Evolutionary conservation across 2,797 vertebrate species (phyloP).

Genomic region (Xenopus petersii): DNA sequence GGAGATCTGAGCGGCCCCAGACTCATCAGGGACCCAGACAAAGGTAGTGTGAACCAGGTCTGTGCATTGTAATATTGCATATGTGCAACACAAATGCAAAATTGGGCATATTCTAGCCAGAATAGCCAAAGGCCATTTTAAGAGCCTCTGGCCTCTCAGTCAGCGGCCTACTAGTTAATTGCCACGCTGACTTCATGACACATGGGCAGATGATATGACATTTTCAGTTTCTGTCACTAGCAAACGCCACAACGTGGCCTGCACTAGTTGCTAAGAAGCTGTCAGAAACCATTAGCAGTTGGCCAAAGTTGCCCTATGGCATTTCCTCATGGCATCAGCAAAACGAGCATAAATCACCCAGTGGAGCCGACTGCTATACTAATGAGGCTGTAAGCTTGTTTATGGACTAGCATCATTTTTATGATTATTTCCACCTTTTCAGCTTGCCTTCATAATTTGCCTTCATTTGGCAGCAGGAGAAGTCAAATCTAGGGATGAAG

Average conservation of each 20-base stretch:
- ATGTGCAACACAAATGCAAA: constrained; percentile 65
- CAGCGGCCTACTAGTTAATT: constrained; percentile 97
- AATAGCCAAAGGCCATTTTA: constrained; percentile 91
- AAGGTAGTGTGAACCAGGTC: constrained; percentile 53
- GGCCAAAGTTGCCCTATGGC: constrained; percentile 91
- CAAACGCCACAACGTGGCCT: constrained; percentile 74
- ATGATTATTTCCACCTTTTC: constrained; percentile 93
- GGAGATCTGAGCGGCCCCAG: constrained; percentile 39
- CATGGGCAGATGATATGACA: constrained; percentile 88
- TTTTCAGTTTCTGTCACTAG: constrained; percentile 85
- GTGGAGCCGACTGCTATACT: constrained; percentile 86
- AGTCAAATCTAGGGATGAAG: constrained; percentile 70
- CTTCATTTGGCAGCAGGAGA: constrained; percentile 74
- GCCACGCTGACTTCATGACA: constrained; percentile 84
- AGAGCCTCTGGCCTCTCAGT: constrained; percentile 92
- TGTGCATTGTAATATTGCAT: constrained; percentile 55
- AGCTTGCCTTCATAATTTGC: constrained; percentile 61
- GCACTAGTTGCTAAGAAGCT: constrained; percentile 94
- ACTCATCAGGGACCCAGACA: constrained; percentile 23
- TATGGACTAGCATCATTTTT: constrained; percentile 88
- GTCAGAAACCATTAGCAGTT: constrained; percentile 94
- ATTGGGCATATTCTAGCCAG: constrained; percentile 61
- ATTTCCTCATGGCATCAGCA: constrained; percentile 87
- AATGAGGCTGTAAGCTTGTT: constrained; percentile 95
- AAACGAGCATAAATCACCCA: constrained; percentile 84